These are phyloP conservation scores for Misgurnus anguillicaudatus DNA, from an alignment of 2,113 vertebrate genomes.

Conservation along the genomic window DNA sequence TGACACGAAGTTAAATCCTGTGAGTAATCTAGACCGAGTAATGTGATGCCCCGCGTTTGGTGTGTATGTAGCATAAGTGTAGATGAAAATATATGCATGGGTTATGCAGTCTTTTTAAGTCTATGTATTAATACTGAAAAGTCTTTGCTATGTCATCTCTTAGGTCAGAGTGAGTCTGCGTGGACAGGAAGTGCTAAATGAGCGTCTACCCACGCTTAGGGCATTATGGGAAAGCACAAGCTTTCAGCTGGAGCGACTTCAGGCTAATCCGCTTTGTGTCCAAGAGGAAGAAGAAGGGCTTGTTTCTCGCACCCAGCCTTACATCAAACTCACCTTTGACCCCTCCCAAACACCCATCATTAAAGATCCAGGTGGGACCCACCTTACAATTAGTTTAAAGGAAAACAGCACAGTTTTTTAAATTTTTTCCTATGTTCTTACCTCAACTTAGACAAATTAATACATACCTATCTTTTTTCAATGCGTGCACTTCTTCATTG, in stretches of 20 bases:
- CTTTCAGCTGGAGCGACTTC: constrained; percentile 85
- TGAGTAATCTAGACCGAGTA: no score
- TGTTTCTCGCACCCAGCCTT: constrained; percentile 73
- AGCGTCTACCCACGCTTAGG: constrained; percentile 75
- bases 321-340: constrained; percentile 78
- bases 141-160: neutral
- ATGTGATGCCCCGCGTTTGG: no score
- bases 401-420: no score
- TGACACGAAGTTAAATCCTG: no score
- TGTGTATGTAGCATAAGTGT: no score
- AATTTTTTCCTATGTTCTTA: no score
- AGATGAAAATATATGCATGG: neutral
- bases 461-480: neutral
- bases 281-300: constrained; percentile 81
- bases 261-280: constrained; percentile 78
- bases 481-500: neutral
- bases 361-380: constrained; percentile 68
- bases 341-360: constrained; percentile 64
- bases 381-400: neutral
- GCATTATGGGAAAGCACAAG: constrained; percentile 89
- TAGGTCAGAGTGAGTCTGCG: constrained; percentile 78
- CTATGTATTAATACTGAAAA: neutral
- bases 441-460: no score
- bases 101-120: neutral
- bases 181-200: constrained; percentile 72